Conservation (phyloP, 2,113 vertebrate species). For the Sphaerodactylus townsendi region DNA sequence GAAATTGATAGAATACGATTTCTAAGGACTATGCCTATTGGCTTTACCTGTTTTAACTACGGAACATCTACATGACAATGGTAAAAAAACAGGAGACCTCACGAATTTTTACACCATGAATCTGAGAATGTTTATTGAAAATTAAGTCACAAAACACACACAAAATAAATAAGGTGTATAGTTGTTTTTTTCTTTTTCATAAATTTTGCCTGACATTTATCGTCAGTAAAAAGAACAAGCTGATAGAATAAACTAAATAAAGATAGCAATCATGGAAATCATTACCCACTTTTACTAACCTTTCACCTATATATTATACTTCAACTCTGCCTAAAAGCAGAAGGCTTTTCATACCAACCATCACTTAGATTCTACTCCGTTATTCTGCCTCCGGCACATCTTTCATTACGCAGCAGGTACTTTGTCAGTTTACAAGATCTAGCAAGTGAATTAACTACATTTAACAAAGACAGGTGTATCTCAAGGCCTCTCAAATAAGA, state of each 20-base stretch:
- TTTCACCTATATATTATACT: slow-evolving; percentile 59
- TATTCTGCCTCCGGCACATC: background rate
- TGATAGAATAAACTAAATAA: background rate
- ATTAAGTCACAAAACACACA: background rate
- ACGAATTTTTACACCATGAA: background rate
- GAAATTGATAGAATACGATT: too few species aligned
- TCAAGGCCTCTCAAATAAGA: background rate
- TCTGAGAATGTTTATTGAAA: background rate
- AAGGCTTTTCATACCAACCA: background rate
- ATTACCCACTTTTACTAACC: slow-evolving; percentile 31
- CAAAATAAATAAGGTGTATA: background rate
- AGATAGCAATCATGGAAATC: background rate
- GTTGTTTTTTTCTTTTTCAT: background rate
- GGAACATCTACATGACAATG: too few species aligned
- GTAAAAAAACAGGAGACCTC: too few species aligned
- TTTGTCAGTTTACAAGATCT: background rate
- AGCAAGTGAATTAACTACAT: background rate
- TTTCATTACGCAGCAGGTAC: background rate
- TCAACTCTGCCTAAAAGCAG: background rate
- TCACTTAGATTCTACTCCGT: background rate
- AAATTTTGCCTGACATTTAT: background rate
- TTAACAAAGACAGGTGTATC: background rate
- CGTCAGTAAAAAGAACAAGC: background rate
- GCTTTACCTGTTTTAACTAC: too few species aligned
- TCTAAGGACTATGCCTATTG: too few species aligned